Evolutionary conservation across 2,113 vertebrate species (phyloP), one percentile per base, ranked within the genome.

Genomic region (Lethenteron reissneri): DNA sequence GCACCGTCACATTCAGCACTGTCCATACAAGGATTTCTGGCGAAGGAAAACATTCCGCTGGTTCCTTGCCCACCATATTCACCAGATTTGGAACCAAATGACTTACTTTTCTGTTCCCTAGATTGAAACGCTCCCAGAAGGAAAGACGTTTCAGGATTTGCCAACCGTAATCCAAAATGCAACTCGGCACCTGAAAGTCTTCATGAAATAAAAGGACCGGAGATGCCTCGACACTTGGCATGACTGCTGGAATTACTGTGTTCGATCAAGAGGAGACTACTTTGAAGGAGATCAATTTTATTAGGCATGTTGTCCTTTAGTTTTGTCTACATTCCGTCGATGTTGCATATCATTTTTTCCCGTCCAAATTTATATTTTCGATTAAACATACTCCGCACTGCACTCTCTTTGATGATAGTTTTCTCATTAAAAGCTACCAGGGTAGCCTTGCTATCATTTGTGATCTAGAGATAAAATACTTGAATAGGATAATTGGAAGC

Each of bases 151-250:
- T 68, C 64, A 68, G 64, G 64, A 68, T 68, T 9, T 68, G 64
- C 64, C 64, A 68, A 68, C 64, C 8, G 25, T 68, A n/a, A 68
- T 68, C 11, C 64, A 68, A 68, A 68, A 9, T 68, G 64, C 64
- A 21, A 64, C 60, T 19, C 60, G 64, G 11, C 9, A 68, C n/a
- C 64, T 11, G 60, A 64, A 64, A 64, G 60, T 19, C 60, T 15
- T 68, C 64, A 68, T 21, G 25, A 68, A 68, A 68, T 15, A 68
- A 68, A 21, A 68, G 62, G 15, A 8, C 62, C 7, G 6, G 62
- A 9, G 25, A 68, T 68, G 64, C 64, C 25, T 11, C 64, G 25
- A 68, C 14, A 68, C 11, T 11, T 68, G 64, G 11, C 64, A 68
- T n/a, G 64, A 9, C 64, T 11, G 9, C 64, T 68, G 64, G 64